phyloP scores from a whole-genome alignment of 2,113 vertebrate species.

The Rhea pennata region DNA sequence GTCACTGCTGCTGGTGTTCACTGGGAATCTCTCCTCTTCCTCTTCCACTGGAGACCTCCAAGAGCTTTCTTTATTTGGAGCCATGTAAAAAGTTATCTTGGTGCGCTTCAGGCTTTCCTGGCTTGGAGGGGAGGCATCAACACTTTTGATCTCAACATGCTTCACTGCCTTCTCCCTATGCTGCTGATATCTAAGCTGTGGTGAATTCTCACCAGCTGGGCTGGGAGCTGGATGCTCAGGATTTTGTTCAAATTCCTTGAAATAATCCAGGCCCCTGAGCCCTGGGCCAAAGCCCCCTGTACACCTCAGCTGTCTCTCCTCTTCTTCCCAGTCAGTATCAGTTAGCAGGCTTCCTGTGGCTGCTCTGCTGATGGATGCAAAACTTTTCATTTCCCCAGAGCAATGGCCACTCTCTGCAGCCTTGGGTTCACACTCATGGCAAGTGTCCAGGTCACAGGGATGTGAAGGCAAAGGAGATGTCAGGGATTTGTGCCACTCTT shows the following conservation, averaged over 20 bases:
- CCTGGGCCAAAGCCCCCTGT: not conserved
- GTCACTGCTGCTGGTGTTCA: not conserved
- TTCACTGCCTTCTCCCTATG: constrained; percentile 53
- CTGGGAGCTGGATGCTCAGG: not conserved
- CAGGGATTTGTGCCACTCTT: constrained; percentile 68
- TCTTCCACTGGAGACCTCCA: not conserved
- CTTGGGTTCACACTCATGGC: constrained; percentile 1
- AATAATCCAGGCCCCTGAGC: not conserved
- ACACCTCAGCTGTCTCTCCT: not conserved
- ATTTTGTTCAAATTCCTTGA: not conserved
- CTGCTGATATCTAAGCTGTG: not conserved
- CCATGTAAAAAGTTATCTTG: constrained; percentile 78
- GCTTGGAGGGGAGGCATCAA: not conserved
- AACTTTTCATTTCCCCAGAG: not conserved
- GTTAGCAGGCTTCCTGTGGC: not conserved
- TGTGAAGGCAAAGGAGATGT: constrained; percentile 13
- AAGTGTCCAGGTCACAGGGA: constrained; percentile 20
- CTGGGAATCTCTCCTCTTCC: not conserved
- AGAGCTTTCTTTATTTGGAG: constrained; percentile 42
- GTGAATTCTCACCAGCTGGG: not conserved
- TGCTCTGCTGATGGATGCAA: not conserved
- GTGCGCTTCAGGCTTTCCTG: constrained; percentile 74
- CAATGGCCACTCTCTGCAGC: constrained; percentile 6
- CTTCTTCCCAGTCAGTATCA: not conserved
- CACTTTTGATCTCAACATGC: constrained; percentile 44